Evolutionary conservation across 2,113 vertebrate species (phyloP), one percentile per base, ranked within the genome.

Genomic region (Thamnaconus septentrionalis): DNA sequence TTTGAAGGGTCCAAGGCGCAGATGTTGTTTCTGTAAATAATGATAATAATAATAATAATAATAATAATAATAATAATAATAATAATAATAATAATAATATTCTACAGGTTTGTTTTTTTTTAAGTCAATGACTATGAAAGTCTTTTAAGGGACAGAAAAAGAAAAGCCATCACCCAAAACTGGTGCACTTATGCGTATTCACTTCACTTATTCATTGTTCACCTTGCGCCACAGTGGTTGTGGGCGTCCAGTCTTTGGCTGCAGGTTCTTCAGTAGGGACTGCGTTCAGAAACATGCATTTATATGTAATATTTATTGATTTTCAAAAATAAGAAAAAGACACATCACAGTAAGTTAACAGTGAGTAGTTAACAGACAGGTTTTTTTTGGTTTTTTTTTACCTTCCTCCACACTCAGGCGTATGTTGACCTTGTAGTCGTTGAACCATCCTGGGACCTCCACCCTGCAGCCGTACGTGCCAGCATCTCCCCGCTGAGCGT

Each of bases 381-480:
- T 31, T 31, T 31, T 31, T 31, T 47, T 58, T 5, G 50, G 0
- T 54, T 48, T 11, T 12, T 9, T 4, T 3, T 65, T 69, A 85
- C 84, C 81, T 81, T 80, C 65, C 51, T 74, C 60, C 12, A 87
- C 48, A 7, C 58, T 41, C 62, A 89, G 65, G 0, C 66, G 6
- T 12, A 18, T 69, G 71, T 84, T 69, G 44, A 67, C 48, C 45
- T 52, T 73, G 0, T 52, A 5, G n/a, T 95, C 94, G 0, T 95
- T 96, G 79, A 94, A 94, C 86, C 0, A 82, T 0, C 94, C 94
- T 0, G 5, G 3, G 54, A 90, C 11, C 66, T 93, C 88, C 10
- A 95, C 65, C 0, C 92, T 92, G 72, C 95, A 97, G 80, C 94
- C 93, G 4, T 95, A 96, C 0, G 0, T 39, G 4, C 94, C 94